Evolutionary conservation across 2,888 invertebrate species (phyloP), one percentile per base, ranked within the genome.

Genomic region (Calephelis perditalis): DNA sequence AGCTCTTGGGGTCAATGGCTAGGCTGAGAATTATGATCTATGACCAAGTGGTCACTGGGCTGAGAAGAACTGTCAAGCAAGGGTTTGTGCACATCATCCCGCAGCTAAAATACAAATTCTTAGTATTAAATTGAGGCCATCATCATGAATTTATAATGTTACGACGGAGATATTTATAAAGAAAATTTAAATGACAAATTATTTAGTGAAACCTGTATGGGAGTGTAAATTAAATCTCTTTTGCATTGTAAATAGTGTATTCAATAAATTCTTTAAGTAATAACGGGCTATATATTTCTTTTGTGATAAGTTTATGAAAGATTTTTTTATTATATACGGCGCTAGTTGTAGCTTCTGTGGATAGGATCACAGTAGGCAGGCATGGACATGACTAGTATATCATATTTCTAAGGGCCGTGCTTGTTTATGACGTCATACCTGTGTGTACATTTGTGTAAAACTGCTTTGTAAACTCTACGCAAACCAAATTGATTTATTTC

Each of bases 171-270:
- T 86, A 85, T 87, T 84, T 87, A 86, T 84, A 77, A 77, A 78
- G 40, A 72, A 72, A 71, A 70, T 73, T 73, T 77, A 84, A 84
- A 85, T 84, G 82, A 88, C 86, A 89, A 87, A 87, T 85, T 85
- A 82, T 79, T 81, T 86, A 87, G 84, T 81, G 71, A 79, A 80
- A 73, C 74, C 74, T 74, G 57, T 60, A 46, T 74, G 74, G 77
- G 78, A 79, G 78, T 84, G 74, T 80, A 82, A 79, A 79, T 82
- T 81, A 79, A 35, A 75, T 81, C 78, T 86, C 76, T 79, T 85
- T 86, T 86, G 86, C 88, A 77, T 73, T 89, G 88, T 89, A 89
- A 82, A 89, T 89, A 86, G 78, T 77, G 78, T 84, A 81, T 78
- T 79, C 77, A 75, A 76, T 77, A 78, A 77, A 76, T 74, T 74